Base-by-base conservation (phyloP, 2,797 vertebrate genomes). In the Scomberomorus guttatus region DNA sequence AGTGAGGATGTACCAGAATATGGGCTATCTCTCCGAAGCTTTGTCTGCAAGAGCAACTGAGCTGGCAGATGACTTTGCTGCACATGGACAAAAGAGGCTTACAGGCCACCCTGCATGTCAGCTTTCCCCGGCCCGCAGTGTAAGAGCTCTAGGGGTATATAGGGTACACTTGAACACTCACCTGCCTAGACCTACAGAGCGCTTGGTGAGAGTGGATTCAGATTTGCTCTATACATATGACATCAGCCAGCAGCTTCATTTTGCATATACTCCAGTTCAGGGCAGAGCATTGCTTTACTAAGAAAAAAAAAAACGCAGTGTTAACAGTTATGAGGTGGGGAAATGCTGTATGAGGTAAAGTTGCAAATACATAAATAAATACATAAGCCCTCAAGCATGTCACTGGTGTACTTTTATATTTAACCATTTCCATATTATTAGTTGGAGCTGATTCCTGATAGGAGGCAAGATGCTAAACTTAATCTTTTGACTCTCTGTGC, bases 291-390 rank as follows among this genome's bases (percentile, higher is more conserved):
- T 75, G 79, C 79, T 90, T 90, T 84, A 82, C 83, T 81, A 57
- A 18, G 17, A 69, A 64, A 76, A 65, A 50, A 67, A 78, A 85
- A 91, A 77, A 72, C 94, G 93, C 92, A 77, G 91, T 87, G 93
- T 92, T 93, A 91, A 94, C 91, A 93, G 89, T 91, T 92, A 85
- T 82, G 76, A 83, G 69, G 75, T 57, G 62, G 57, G 77, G 87
- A 60, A 84, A 82, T 85, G 90, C 91, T 91, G 90, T 72, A 91
- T 89, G 90, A 92, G 89, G 89, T 75, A 81, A 93, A 93, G 86
- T 78, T 83, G 73, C 73, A 92, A 91, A 94, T 89, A 84, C 88
- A 93, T 93, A 93, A 91, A 92, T 94, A 94, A 91, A 94, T 91
- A 90, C 90, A 92, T 85, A 92, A 90, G 87, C 88, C 83, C 70